Evolutionary conservation across 2,113 vertebrate species (phyloP).

Genomic region (Dicerorhinus sumatrensis): DNA sequence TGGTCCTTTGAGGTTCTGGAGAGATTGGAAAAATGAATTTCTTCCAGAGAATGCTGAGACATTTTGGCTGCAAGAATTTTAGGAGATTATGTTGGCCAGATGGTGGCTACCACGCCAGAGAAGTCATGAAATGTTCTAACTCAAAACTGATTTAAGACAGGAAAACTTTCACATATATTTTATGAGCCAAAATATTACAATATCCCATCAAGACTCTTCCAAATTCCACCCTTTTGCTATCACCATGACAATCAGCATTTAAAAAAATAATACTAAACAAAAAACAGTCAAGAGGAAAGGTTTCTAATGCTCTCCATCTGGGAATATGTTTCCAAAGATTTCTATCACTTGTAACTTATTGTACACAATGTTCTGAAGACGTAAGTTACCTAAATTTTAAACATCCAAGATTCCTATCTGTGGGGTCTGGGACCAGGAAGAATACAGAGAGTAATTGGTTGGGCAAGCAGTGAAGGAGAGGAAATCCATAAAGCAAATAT

Average conservation of each 20-base stretch:
- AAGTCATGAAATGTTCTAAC: slow-evolving; percentile 43
- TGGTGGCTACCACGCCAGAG: slow-evolving; percentile 45
- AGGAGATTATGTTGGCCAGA: slow-evolving; percentile 16
- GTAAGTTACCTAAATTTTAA: background rate
- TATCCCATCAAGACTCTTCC: background rate
- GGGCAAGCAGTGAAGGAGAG: background rate
- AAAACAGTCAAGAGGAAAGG: background rate
- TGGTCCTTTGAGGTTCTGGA: background rate
- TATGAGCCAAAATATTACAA: slow-evolving; percentile 51
- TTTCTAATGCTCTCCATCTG: background rate
- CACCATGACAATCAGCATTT: background rate
- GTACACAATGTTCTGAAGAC: background rate
- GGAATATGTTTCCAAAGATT: background rate
- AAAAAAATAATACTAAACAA: slow-evolving; percentile 20
- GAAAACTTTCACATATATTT: slow-evolving; percentile 14
- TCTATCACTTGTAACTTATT: background rate
- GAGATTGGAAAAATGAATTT: slow-evolving; percentile 11
- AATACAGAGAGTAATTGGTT: background rate
- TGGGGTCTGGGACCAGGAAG: background rate
- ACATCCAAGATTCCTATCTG: background rate
- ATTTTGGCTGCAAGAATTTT: background rate
- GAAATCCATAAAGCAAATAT: background rate
- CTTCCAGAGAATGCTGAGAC: background rate
- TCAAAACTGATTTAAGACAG: slow-evolving; percentile 45
- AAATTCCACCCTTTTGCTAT: slow-evolving; percentile 33